phyloP scores from a whole-genome alignment of 2,888 invertebrate species.

The Aquatica leii region DNA sequence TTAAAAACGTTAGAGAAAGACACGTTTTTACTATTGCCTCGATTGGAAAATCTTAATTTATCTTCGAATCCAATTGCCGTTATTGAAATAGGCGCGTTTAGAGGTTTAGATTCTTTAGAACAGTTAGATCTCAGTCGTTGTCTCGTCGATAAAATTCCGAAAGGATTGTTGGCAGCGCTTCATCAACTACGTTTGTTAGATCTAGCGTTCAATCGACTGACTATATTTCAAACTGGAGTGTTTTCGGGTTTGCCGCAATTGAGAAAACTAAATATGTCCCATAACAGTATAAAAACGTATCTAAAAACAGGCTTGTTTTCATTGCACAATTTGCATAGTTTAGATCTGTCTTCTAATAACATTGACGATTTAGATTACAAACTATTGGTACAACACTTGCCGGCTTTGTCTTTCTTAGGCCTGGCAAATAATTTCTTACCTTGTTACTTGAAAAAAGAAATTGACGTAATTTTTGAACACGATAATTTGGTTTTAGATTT shows the following conservation, averaged over 20 bases:
- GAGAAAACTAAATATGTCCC: constrained; percentile 51
- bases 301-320: constrained; percentile 52
- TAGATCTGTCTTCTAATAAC: constrained; percentile 55
- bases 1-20: constrained; percentile 42
- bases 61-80: constrained; percentile 48
- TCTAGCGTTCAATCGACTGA: constrained; percentile 51
- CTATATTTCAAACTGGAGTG: constrained; percentile 49
- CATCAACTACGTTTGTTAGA: constrained; percentile 48
- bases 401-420: constrained; percentile 50
- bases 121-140: constrained; percentile 52
- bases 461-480: constrained; percentile 50
- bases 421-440: constrained; percentile 52
- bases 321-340: constrained; percentile 52
- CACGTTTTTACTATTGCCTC: constrained; percentile 43
- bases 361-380: constrained; percentile 54
- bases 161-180: constrained; percentile 47
- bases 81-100: constrained; percentile 47
- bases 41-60: constrained; percentile 48
- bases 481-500: constrained; percentile 53
- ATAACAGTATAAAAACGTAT: constrained; percentile 44
- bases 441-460: constrained; percentile 56
- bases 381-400: constrained; percentile 50
- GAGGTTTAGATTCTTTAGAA: constrained; percentile 50
- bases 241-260: constrained; percentile 55
- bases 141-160: constrained; percentile 45